A percentile compares a stretch with the other conserved stretches of the same genome.
phyloP scores from a whole-genome alignment of 2,113 vertebrate species.

The Laticauda colubrina region DNA sequence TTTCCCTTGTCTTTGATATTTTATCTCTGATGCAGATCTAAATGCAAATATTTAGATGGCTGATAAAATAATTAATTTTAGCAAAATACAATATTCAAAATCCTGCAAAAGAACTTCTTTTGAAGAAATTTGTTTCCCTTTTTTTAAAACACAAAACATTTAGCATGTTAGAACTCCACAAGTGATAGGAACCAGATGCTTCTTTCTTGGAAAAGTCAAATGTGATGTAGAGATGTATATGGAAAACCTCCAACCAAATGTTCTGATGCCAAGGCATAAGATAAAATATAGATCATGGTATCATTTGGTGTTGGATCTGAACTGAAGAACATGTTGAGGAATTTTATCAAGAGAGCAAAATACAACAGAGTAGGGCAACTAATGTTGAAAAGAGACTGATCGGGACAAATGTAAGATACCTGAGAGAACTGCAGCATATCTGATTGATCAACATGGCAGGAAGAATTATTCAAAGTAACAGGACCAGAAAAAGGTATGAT shows the following conservation, averaged over 20 bases:
- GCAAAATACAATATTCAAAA: neutral
- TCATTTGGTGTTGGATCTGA: slow-evolving; percentile 29
- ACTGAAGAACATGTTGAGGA: neutral
- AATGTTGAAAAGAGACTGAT: slow-evolving; percentile 43
- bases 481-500: slow-evolving; percentile 27
- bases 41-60: slow-evolving; percentile 3
- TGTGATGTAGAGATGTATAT: neutral
- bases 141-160: neutral
- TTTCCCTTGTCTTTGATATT: neutral
- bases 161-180: neutral
- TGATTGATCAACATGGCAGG: slow-evolving; percentile 55
- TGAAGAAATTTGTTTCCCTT: neutral
- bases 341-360: slow-evolving; percentile 30
- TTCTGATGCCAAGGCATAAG: slow-evolving; percentile 3
- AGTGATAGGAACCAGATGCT: neutral
- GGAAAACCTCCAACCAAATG: slow-evolving; percentile 10
- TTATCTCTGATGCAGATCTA: neutral
- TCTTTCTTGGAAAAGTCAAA: neutral
- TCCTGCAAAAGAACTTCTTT: neutral
- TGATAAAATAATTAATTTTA: neutral
- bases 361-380: slow-evolving; percentile 48
- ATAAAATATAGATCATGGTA: slow-evolving; percentile 11
- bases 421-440: slow-evolving; percentile 39
- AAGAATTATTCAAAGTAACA: slow-evolving; percentile 49
- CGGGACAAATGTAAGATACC: slow-evolving; percentile 47